These are phyloP conservation scores for Chrysochloris asiatica DNA, from an alignment of 2,113 vertebrate genomes.

Conservation along the genomic window DNA sequence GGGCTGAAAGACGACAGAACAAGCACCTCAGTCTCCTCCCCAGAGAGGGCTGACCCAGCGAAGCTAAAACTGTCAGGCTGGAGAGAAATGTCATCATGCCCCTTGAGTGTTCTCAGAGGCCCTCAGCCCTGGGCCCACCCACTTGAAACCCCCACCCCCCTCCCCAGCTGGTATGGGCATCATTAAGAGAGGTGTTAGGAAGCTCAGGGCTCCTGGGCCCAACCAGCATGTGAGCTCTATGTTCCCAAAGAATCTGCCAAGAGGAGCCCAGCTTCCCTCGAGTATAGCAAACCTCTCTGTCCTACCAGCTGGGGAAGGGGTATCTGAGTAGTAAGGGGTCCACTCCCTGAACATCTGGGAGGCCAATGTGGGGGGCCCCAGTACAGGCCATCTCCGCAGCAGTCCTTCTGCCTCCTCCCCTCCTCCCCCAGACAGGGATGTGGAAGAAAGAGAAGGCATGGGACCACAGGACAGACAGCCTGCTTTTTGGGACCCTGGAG, in stretches of 20 bases:
- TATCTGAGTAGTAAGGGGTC: background rate
- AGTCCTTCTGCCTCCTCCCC: too few species aligned
- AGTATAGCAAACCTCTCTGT: background rate
- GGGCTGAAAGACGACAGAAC: conserved; percentile 85
- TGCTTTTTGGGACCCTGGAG: conserved; percentile 34
- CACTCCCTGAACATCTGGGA: background rate
- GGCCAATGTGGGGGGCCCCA: background rate
- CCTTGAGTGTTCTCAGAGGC: background rate
- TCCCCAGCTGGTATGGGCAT: background rate
- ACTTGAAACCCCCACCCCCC: too few species aligned
- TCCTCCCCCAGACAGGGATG: background rate
- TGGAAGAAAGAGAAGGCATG: background rate
- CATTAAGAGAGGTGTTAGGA: conserved; percentile 61
- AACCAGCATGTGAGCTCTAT: background rate
- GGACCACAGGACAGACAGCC: background rate
- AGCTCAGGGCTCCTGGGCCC: background rate
- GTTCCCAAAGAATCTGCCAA: conserved; percentile 15
- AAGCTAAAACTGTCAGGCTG: background rate
- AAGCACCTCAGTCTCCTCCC: conserved; percentile 24
- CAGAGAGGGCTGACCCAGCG: background rate
- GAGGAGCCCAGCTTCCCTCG: background rate
- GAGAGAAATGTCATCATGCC: background rate
- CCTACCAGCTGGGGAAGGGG: background rate
- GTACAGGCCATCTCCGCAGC: background rate
- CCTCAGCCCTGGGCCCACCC: background rate